Conservation (phyloP, 2,888 invertebrate genomes). For the Drosophila birchii region DNA sequence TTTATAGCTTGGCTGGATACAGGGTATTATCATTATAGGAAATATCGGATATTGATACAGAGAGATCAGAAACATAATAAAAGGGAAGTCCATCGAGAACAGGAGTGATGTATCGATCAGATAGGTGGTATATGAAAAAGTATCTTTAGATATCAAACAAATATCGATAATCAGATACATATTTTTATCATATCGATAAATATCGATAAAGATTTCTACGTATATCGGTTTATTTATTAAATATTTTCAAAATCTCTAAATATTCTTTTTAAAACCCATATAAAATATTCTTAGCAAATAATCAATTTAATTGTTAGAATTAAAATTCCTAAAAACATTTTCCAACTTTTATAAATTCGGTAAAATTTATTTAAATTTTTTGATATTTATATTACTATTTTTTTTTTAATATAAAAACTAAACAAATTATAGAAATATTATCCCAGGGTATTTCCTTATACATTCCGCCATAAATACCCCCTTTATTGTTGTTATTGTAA, state of each 20-base stretch:
- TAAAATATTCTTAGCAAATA: no score
- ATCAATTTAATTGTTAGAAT: no score
- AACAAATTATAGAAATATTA: no score
- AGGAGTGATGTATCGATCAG: neutral
- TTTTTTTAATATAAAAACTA: no score
- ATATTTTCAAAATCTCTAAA: neutral
- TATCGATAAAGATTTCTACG: neutral
- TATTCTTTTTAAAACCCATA: no score
- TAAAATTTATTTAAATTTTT: neutral
- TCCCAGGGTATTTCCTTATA: neutral
- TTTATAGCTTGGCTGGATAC: neutral
- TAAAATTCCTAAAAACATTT: no score
- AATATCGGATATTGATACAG: neutral
- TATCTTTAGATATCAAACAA: neutral
- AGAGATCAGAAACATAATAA: neutral
- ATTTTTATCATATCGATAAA: neutral
- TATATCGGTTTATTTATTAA: neutral
- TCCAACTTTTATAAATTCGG: neutral
- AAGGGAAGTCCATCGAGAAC: neutral
- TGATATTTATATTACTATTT: no score
- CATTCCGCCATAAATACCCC: no score
- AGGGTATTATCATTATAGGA: neutral
- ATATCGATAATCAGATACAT: neutral
- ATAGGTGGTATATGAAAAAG: accelerated
- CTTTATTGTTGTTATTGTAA: slow-evolving; percentile 27